phyloP scores from a whole-genome alignment of 2,888 invertebrate species.

The Mycalesis mineus region DNA sequence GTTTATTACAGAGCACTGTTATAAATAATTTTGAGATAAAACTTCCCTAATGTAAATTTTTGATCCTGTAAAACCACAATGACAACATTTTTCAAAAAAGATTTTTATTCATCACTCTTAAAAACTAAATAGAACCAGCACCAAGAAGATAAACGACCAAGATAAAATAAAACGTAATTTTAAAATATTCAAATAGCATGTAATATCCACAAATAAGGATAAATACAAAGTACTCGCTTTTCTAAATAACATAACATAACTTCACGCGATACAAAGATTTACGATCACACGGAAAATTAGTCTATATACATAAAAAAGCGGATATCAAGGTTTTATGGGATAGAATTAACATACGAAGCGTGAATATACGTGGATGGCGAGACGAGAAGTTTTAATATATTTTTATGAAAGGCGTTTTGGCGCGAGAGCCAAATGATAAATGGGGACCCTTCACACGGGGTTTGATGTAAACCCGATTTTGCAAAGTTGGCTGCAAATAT shows the following conservation, averaged over 20 bases:
- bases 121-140: background rate
- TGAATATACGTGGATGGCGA: constrained; percentile 54
- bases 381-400: constrained; percentile 68
- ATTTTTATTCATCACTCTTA: no score
- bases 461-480: constrained; percentile 54
- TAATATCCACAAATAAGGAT: background rate
- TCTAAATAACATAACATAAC: constrained; percentile 23
- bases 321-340: constrained; percentile 56
- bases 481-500: constrained; percentile 30
- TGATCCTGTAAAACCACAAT: no score
- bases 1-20: no score
- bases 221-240: constrained; percentile 4
- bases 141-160: background rate
- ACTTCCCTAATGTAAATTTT: no score
- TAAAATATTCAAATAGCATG: background rate
- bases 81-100: no score
- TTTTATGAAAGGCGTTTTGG: constrained; percentile 59
- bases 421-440: constrained; percentile 67
- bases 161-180: background rate
- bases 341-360: constrained; percentile 68
- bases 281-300: constrained; percentile 40
- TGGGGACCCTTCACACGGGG: constrained; percentile 59
- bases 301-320: constrained; percentile 49
- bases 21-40: no score
- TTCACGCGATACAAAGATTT: constrained; percentile 35